phyloP scores from a whole-genome alignment of 2,888 invertebrate species.

The Gibbula magus region DNA sequence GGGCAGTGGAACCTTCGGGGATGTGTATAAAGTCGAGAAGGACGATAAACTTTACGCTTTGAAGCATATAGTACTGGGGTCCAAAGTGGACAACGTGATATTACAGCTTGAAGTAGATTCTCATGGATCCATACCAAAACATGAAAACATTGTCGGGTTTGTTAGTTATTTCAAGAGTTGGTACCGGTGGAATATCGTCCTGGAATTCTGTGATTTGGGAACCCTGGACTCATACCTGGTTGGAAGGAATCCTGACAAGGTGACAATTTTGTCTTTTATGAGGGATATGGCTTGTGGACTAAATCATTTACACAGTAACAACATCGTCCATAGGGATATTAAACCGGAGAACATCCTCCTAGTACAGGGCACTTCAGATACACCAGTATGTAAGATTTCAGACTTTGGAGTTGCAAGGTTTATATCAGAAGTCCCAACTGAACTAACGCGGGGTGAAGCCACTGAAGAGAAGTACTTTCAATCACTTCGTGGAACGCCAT shows the following conservation, averaged over 20 bases:
- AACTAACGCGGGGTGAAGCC: background rate
- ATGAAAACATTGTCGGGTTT: background rate
- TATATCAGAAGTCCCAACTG: background rate
- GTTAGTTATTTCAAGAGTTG: background rate
- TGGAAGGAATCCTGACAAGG: background rate
- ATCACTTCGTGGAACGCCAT: background rate
- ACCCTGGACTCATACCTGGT: background rate
- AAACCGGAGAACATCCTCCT: background rate
- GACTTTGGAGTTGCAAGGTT: constrained; percentile 1
- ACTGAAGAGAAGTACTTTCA: background rate
- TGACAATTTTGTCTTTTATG: background rate
- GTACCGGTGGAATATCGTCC: background rate
- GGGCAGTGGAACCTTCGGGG: background rate
- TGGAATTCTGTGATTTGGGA: background rate
- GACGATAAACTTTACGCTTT: background rate
- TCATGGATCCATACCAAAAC: background rate
- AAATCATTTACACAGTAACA: background rate
- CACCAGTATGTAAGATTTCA: background rate
- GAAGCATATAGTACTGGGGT: background rate
- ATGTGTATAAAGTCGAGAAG: background rate
- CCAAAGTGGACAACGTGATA: background rate
- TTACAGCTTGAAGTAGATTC: background rate
- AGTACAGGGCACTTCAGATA: background rate
- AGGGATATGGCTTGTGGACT: background rate
- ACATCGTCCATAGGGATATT: background rate